Evolutionary conservation across 1,140 invertebrate species (phyloP).

Genomic region (Homarus americanus): DNA sequence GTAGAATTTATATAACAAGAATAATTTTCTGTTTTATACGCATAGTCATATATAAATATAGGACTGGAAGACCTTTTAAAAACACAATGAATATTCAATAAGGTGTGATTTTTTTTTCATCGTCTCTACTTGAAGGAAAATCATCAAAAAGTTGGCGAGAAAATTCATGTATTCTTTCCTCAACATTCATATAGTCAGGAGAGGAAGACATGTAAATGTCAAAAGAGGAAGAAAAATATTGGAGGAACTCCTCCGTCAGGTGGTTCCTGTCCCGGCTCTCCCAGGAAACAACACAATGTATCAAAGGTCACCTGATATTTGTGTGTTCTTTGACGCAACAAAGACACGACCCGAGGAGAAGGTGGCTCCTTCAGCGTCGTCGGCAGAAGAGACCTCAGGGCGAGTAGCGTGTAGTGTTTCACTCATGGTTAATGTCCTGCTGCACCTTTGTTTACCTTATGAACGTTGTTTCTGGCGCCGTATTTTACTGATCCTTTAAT

Average conservation of each 20-base stretch:
- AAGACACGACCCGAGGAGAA: background rate
- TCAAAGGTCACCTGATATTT: background rate
- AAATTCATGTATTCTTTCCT: background rate
- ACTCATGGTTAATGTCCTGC: background rate
- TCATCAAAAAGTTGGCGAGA: background rate
- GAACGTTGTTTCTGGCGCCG: too few species aligned
- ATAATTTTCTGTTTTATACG: too few species aligned
- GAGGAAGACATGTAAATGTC: background rate
- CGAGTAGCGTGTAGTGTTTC: background rate
- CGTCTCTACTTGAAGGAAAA: background rate
- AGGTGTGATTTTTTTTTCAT: background rate
- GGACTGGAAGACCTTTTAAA: too few species aligned
- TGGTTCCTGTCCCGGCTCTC: background rate
- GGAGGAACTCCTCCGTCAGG: background rate
- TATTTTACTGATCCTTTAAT: too few species aligned
- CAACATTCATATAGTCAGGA: background rate
- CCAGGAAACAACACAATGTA: background rate
- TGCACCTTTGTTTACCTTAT: too few species aligned
- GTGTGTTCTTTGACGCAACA: background rate
- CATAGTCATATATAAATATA: conserved; percentile 19
- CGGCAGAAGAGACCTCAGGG: background rate
- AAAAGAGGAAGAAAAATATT: too few species aligned
- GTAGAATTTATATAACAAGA: too few species aligned
- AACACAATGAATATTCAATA: background rate
- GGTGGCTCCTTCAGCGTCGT: background rate